Percentiles rank a stretch among this genome's conserved stretches.
phyloP scores from a whole-genome alignment of 2,797 vertebrate species.

The Lagorchestes hirsutus region DNA sequence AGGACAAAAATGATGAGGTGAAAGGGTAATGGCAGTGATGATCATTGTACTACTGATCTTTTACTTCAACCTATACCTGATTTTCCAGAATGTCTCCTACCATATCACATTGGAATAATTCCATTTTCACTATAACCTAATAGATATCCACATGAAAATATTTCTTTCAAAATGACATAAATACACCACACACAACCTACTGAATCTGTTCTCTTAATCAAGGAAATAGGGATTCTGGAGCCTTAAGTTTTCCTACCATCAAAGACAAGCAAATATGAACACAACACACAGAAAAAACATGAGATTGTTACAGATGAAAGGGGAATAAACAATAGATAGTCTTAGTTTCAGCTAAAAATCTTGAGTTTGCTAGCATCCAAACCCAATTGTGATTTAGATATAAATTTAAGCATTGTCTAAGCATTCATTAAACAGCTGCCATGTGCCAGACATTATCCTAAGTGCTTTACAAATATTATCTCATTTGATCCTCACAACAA shows the following conservation, averaged over 20 bases:
- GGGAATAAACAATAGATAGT: constrained; percentile 33
- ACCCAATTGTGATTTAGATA: background rate
- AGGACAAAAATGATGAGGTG: constrained; percentile 55
- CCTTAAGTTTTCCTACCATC: constrained; percentile 71
- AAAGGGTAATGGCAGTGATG: constrained; percentile 58
- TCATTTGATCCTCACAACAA: background rate
- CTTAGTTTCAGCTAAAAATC: constrained; percentile 41
- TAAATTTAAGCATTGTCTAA: background rate
- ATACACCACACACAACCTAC: constrained; percentile 54
- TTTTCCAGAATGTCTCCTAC: constrained; percentile 57
- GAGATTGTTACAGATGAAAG: constrained; percentile 58
- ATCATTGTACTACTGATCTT: constrained; percentile 58
- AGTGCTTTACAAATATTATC: background rate
- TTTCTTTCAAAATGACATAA: constrained; percentile 74
- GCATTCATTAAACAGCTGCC: background rate
- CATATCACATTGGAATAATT: constrained; percentile 56
- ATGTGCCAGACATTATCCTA: background rate
- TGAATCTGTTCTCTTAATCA: constrained; percentile 54
- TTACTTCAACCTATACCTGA: constrained; percentile 65
- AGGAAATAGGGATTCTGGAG: constrained; percentile 54
- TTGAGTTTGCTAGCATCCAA: constrained; percentile 23
- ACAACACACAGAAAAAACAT: constrained; percentile 17
- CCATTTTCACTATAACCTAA: constrained; percentile 64
- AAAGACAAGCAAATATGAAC: constrained; percentile 54
- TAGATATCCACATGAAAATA: constrained; percentile 47